Evolutionary conservation across 2,797 vertebrate genomes (phyloP).

Genomic region (Oreochromis grahami): DNA sequence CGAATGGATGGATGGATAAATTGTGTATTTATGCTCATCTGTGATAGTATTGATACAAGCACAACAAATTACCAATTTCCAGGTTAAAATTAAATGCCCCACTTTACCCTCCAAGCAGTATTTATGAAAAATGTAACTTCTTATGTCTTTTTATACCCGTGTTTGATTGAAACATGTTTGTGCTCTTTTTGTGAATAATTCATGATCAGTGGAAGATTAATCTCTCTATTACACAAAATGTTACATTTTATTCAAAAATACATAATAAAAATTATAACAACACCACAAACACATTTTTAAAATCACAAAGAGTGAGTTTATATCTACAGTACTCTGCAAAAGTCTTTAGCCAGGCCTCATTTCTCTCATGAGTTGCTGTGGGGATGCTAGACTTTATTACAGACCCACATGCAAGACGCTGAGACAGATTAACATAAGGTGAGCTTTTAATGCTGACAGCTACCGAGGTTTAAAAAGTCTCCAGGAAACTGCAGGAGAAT

Average conservation of each 20-base stretch:
- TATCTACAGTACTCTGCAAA: background rate
- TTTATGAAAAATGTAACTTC: background rate
- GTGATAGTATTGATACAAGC: background rate
- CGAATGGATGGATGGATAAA: no score
- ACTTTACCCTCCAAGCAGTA: background rate
- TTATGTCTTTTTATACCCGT: background rate
- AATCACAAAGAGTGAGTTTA: background rate
- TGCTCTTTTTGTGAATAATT: background rate
- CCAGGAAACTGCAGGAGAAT: background rate
- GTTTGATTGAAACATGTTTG: background rate
- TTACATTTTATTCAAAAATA: background rate
- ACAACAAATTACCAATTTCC: background rate
- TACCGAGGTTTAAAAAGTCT: background rate
- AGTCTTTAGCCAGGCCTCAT: background rate
- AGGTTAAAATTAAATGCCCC: background rate
- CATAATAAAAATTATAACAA: background rate
- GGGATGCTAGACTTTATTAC: background rate
- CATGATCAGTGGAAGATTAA: background rate
- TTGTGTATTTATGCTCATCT: background rate
- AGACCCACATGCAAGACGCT: background rate
- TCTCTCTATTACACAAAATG: background rate
- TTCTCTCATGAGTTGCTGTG: background rate
- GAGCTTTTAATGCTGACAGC: background rate
- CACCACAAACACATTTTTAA: background rate
- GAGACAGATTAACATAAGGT: background rate